Percentiles rank a stretch among this genome's conserved stretches.
Evolutionary conservation across 2,888 invertebrate genomes (phyloP).

Genomic region (Metalampra italica): DNA sequence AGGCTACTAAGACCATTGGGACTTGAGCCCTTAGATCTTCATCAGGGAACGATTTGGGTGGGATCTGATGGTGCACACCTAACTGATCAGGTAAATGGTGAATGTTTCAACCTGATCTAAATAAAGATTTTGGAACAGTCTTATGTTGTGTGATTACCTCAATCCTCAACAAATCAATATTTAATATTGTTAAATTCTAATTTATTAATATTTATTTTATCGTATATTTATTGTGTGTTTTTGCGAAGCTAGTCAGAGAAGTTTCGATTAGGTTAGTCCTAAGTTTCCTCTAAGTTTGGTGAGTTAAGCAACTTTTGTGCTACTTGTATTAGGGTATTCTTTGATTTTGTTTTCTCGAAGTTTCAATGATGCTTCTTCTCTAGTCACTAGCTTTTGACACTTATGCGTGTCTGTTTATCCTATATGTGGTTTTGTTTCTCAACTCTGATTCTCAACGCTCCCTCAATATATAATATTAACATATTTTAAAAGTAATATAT

Average conservation of each 20-base stretch:
- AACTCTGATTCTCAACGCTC: neutral
- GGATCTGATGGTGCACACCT: too few relatives aligned
- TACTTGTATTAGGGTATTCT: constrained; percentile 44
- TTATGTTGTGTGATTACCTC: neutral
- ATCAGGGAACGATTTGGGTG: too few relatives aligned
- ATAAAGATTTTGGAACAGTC: too few relatives aligned
- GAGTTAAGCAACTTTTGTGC: constrained; percentile 35
- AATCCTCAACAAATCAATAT: neutral
- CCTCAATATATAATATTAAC: neutral
- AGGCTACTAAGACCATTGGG: too few relatives aligned
- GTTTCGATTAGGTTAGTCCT: constrained; percentile 57
- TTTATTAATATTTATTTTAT: constrained; percentile 51
- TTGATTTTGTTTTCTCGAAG: constrained; percentile 48
- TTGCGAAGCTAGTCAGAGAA: constrained; percentile 69
- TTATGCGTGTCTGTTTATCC: constrained; percentile 33
- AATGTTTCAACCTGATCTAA: too few relatives aligned
- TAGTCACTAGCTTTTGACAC: constrained; percentile 58
- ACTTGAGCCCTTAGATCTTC: too few relatives aligned
- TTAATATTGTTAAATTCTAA: constrained; percentile 42
- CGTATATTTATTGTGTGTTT: constrained; percentile 45
- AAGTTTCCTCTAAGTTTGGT: constrained; percentile 40
- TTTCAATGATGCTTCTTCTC: constrained; percentile 46
- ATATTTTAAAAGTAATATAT: constrained; percentile 24
- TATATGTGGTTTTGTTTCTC: constrained; percentile 16
- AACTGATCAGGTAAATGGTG: too few relatives aligned